Percentiles rank a stretch among this genome's conserved stretches.
phyloP scores from a whole-genome alignment of 2,113 vertebrate species.

The Osmerus eperlanus region DNA sequence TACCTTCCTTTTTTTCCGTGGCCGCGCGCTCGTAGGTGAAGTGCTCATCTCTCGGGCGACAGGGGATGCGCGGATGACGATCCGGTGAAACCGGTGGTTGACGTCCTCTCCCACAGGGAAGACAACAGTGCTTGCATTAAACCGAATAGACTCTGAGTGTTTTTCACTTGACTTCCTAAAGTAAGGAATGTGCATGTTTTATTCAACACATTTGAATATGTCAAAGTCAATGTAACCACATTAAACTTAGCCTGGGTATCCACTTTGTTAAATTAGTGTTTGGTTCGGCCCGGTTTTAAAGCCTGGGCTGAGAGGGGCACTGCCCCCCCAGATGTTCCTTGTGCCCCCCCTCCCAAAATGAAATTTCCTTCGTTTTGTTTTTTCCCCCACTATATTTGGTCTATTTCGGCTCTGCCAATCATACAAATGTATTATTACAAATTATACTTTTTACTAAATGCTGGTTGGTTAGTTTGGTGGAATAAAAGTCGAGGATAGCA shows the following conservation, averaged over 20 bases:
- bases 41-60: conserved; percentile 34
- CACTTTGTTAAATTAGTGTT: conserved; percentile 14
- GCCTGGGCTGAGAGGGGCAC: too few relatives aligned
- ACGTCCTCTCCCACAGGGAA: conserved; percentile 54
- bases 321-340: too few relatives aligned
- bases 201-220: conserved; percentile 84
- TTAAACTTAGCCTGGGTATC: conserved; percentile 29
- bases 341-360: too few relatives aligned
- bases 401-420: too few relatives aligned
- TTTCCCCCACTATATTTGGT: too few relatives aligned
- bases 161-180: conserved; percentile 82
- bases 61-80: conserved; percentile 41
- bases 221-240: conserved; percentile 61
- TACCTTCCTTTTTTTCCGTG: not conserved
- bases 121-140: conserved; percentile 57
- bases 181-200: conserved; percentile 74
- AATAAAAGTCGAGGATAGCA: too few relatives aligned
- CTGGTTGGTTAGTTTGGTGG: too few relatives aligned
- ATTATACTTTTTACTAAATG: too few relatives aligned
- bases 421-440: too few relatives aligned
- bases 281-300: not conserved
- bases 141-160: conserved; percentile 71
- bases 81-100: conserved; percentile 43
- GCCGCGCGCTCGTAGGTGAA: not conserved
- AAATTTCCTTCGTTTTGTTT: too few relatives aligned